phyloP scores from a whole-genome alignment of 2,797 vertebrate genomes.

The Bovichtus diacanthus region DNA sequence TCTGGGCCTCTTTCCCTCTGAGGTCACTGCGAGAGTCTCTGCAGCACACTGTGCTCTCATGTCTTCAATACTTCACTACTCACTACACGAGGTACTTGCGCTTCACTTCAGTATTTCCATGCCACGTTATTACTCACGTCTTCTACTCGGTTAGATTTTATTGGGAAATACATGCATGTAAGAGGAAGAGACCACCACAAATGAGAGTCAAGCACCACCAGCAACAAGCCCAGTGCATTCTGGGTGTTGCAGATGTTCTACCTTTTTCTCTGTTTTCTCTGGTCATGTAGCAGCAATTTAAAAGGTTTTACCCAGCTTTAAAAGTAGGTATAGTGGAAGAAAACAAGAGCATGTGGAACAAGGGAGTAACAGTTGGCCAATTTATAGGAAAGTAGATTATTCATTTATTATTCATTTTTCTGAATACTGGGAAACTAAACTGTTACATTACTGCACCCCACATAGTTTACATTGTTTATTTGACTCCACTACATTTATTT shows the following conservation, averaged over 20 bases:
- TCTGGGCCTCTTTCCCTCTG: conserved; percentile 21
- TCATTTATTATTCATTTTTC: too few species aligned
- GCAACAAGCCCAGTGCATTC: too few species aligned
- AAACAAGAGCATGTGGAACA: background rate
- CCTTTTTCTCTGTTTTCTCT: too few species aligned
- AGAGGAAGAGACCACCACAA: too few species aligned
- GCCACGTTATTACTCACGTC: background rate
- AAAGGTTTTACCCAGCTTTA: too few species aligned
- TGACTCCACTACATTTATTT: too few species aligned
- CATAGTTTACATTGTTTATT: too few species aligned
- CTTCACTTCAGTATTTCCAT: background rate
- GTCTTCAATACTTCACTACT: background rate
- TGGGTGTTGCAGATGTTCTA: too few species aligned
- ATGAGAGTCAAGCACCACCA: too few species aligned
- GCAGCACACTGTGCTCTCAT: background rate
- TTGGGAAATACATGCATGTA: too few species aligned
- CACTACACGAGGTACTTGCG: background rate
- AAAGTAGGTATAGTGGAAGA: background rate
- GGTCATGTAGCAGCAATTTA: too few species aligned
- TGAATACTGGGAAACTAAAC: background rate
- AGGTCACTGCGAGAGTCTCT: conserved; percentile 29
- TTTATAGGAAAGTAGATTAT: background rate
- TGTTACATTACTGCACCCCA: background rate
- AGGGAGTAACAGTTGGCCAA: background rate
- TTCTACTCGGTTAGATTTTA: background rate